Evolutionary conservation across 2,797 vertebrate species (phyloP), one percentile per base, ranked within the genome.

Genomic region (Lepidocolaptes lacrymiger): DNA sequence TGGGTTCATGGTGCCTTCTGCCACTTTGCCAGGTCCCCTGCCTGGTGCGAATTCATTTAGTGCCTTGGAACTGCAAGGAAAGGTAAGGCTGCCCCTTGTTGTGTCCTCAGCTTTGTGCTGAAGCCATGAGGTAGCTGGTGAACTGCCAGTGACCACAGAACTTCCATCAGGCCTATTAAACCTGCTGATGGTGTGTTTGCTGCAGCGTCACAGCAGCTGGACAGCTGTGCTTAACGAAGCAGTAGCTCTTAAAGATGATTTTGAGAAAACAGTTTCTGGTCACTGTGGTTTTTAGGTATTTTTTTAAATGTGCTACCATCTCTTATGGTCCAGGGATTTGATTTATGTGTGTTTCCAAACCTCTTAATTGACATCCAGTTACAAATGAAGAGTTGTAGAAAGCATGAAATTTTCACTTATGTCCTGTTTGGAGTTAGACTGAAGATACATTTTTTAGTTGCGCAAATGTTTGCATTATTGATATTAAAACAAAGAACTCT

Each of bases 391-490:
- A 69, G 37, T 52, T 95, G 72, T 52, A 78, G 46, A 91, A 92
- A 8, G 14, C 27, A 32, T 68, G 28, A 61, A 69, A 69, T 77
- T 81, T 88, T 27, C 17, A 28, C 13, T 85, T 23, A 17, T 87
- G 13, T 79, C 28, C 19, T 77, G 8, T 54, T 20, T 73, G 67
- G 85, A 79, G 54, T 77, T 63, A 89, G 56, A 64, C 30, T 21
- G 22, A 71, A 88, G n/a, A 30, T 51, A 76, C 26, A 21, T 59
- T 82, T 96, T 93, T 92, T 89, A 91, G 20, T 87, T 88, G 43
- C 24, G 23, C 23, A 80, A 52, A 73, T 36, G 28, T 64, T 89
- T 75, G 9, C 18, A 32, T 48, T 1, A 0, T 28, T 78, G 34
- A 37, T 36, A 13, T 82, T 69, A 63, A 71, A 55, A 56, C 1